Evolutionary conservation across 2,888 invertebrate species (phyloP), one percentile per base, ranked within the genome.

Genomic region (Drosophila subsilvestris): DNA sequence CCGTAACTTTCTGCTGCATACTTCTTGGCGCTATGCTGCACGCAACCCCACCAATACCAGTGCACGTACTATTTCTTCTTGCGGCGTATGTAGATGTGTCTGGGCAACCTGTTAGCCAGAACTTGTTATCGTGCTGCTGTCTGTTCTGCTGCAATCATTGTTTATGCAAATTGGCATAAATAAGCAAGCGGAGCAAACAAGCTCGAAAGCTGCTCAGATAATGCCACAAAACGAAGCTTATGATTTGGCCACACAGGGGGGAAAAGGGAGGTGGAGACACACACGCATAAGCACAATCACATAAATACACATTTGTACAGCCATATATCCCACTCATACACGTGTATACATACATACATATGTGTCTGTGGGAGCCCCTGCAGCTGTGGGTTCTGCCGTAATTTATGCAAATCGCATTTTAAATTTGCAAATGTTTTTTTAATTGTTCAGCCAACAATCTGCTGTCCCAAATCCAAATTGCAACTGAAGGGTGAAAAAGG

Each of bases 131-230:
- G 49, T 54, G 17, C 20, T 9, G 56, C 58, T 37, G 53, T 43
- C 32, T 60, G 43, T 73, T 65, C 47, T 63, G 69, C 50, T 45
- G 55, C 50, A 74, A 72, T 70, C 74, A 79, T 79, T 79, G 78
- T 75, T 79, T 72, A 81, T 86, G 73, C 63, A 75, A 79, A 78
- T 79, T 62, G 53, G 68, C 73, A 77, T 74, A 75, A 70, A 76
- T 72, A 83, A 70, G 60, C 61, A 61, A 69, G 58, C 62, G 63
- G 60, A 57, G 62, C 59, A 71, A 72, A 62, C 57, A 75, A 79
- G 63, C 68, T 73, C 20, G 56, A 71, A 80, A 69, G 67, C 73
- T 62, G 69, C 66, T 73, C 66, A 57, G 66, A 63, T 75, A 73
- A 81, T 69, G 66, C 79, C 67, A 56, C 57, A 75, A 60, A 55